A percentile compares a stretch with the other conserved stretches of the same genome.
These are phyloP conservation scores for Spheniscus mendiculus DNA, from an alignment of 2,113 vertebrate species.

Conservation along the genomic window DNA sequence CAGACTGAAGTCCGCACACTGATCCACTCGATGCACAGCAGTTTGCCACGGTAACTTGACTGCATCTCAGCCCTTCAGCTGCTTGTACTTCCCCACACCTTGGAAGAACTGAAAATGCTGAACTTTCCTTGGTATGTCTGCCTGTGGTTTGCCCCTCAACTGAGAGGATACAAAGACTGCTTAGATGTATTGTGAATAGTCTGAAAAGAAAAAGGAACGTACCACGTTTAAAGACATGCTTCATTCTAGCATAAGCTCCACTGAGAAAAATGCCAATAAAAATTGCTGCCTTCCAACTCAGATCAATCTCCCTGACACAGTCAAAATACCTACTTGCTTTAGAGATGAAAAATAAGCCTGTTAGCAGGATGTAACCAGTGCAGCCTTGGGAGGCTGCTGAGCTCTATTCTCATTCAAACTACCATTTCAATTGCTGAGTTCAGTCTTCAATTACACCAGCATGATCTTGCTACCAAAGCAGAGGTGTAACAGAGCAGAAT, in stretches of 20 bases:
- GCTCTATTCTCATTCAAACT: slow-evolving; percentile 29
- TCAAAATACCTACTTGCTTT: neutral
- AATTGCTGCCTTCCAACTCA: slow-evolving; percentile 8
- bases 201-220: neutral
- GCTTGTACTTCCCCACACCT: neutral
- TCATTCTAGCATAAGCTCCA: neutral
- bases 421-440: neutral
- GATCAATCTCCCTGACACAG: neutral
- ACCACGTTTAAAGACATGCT: neutral
- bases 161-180: neutral
- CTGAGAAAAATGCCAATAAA: neutral
- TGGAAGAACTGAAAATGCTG: neutral
- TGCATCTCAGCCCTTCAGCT: neutral
- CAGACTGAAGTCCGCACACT: neutral
- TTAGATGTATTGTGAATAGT: neutral
- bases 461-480: neutral
- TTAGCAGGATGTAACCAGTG: neutral
- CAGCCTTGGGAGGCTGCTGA: neutral
- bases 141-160: neutral
- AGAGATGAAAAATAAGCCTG: slow-evolving; percentile 48
- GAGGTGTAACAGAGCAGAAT: neutral
- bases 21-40: neutral
- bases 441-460: slow-evolving; percentile 34
- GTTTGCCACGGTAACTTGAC: neutral
- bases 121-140: neutral